These are phyloP conservation scores for Nephrocerus scutellatus DNA, from an alignment of 2,888 invertebrate species.

Conservation along the genomic window DNA sequence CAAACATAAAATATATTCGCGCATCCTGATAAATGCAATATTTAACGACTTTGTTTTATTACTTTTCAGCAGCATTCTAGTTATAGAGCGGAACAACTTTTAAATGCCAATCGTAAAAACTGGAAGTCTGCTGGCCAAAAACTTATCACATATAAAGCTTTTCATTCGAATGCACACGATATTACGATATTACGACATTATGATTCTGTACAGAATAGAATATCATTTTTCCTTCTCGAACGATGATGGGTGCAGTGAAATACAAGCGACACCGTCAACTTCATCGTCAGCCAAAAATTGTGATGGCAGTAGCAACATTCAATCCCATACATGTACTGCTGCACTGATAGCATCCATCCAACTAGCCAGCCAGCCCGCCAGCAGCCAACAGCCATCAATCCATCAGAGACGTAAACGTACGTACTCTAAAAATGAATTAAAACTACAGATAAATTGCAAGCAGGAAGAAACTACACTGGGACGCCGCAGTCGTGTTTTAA, in stretches of 20 bases:
- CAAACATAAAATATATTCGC: slow-evolving; percentile 11
- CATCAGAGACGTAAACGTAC: slow-evolving; percentile 9
- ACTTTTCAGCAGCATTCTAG: slow-evolving; percentile 16
- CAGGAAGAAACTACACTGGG: slow-evolving; percentile 6
- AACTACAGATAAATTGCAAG: slow-evolving; percentile 15
- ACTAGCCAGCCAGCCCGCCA: too few species aligned
- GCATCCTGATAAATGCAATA: slow-evolving; percentile 12
- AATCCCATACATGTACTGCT: too few species aligned
- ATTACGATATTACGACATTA: slow-evolving; percentile 17
- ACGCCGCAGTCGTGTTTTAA: slow-evolving; percentile 13
- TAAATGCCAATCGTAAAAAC: slow-evolving; percentile 19
- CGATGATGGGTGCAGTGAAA: too few species aligned
- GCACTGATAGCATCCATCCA: too few species aligned
- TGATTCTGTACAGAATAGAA: slow-evolving; percentile 15
- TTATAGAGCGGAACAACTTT: slow-evolving; percentile 13
- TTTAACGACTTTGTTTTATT: slow-evolving; percentile 18
- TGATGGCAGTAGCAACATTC: too few species aligned
- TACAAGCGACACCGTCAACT: too few species aligned
- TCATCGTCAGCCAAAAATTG: too few species aligned
- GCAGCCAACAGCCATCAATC: slow-evolving; percentile 11
- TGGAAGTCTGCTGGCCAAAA: slow-evolving; percentile 16
- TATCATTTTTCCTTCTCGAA: slow-evolving; percentile 12
- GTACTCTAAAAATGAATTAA: slow-evolving; percentile 15
- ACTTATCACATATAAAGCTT: slow-evolving; percentile 16
- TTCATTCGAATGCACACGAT: slow-evolving; percentile 15